A percentile compares a stretch with the other conserved stretches of the same genome.
Evolutionary conservation across 1,140 invertebrate species (phyloP).

Genomic region (Mactra quadrangularis): DNA sequence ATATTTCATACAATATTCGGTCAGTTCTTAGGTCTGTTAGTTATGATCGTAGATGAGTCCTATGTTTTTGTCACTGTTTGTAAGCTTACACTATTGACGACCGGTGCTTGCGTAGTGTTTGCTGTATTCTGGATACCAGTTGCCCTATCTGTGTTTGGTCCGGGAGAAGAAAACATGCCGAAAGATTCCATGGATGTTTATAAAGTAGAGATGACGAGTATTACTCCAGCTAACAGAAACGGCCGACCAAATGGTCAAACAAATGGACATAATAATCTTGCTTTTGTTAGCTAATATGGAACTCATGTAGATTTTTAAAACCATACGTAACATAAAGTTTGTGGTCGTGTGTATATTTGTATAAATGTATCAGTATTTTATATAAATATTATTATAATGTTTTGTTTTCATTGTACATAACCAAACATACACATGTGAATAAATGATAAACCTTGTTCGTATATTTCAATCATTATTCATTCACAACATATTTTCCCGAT

Average conservation of each 20-base stretch:
- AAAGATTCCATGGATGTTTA: constrained; percentile 13
- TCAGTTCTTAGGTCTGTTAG: constrained; percentile 19
- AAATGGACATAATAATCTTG: not conserved
- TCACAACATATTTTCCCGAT: too few species aligned
- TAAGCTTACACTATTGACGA: constrained; percentile 3
- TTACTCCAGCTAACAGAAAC: not conserved
- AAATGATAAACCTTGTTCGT: too few species aligned
- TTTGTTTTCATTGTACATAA: too few species aligned
- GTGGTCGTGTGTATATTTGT: too few species aligned
- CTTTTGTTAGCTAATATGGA: not conserved
- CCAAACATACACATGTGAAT: too few species aligned
- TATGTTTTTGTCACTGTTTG: constrained; percentile 37
- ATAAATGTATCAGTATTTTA: too few species aligned
- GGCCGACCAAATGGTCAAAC: not conserved
- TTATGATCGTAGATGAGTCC: constrained; percentile 24
- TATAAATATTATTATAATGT: too few species aligned
- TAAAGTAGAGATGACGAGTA: constrained; percentile 7
- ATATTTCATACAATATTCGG: constrained; percentile 33
- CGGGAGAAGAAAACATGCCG: constrained; percentile 23
- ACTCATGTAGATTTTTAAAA: too few species aligned
- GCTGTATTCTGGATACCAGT: constrained; percentile 9
- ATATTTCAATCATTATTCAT: too few species aligned
- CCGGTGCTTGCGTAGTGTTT: not conserved
- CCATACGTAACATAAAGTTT: too few species aligned
- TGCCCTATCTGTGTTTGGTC: not conserved